Evolutionary conservation across 2,888 invertebrate genomes (phyloP).

Genomic region (Erebia ligea): DNA sequence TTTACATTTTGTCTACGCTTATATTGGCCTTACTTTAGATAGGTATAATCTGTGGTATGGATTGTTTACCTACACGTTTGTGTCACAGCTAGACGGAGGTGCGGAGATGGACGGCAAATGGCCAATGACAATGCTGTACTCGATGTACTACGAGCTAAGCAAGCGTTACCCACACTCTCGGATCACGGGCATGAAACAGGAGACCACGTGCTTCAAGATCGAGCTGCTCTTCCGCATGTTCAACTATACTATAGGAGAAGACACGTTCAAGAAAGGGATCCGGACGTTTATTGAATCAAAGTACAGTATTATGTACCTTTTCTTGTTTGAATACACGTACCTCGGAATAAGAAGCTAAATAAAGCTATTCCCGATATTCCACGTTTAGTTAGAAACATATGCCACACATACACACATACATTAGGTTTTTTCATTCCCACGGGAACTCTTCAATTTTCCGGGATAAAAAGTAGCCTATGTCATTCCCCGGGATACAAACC

Average conservation of each 20-base stretch:
- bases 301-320: slow-evolving; percentile 19
- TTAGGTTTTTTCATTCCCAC: too few relatives aligned
- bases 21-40: too few relatives aligned
- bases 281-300: slow-evolving; percentile 83
- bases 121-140: slow-evolving; percentile 91
- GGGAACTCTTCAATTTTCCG: too few relatives aligned
- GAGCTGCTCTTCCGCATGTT: slow-evolving; percentile 95
- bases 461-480: too few relatives aligned
- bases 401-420: too few relatives aligned
- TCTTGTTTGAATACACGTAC: not conserved
- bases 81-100: slow-evolving; percentile 85
- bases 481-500: too few relatives aligned
- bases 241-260: slow-evolving; percentile 91
- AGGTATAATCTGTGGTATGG: too few relatives aligned
- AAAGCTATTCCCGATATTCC: too few relatives aligned
- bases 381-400: too few relatives aligned
- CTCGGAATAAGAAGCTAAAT: too few relatives aligned
- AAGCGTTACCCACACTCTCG: slow-evolving; percentile 90
- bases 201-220: slow-evolving; percentile 89
- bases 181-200: slow-evolving; percentile 89
- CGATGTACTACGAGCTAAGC: slow-evolving; percentile 91
- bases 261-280: slow-evolving; percentile 89
- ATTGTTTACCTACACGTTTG: not conserved
- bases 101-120: slow-evolving; percentile 90
- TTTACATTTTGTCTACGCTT: too few relatives aligned